Evolutionary conservation across 2,797 vertebrate genomes (phyloP), one percentile per base, ranked within the genome.

Genomic region (Tragopan temminckii): DNA sequence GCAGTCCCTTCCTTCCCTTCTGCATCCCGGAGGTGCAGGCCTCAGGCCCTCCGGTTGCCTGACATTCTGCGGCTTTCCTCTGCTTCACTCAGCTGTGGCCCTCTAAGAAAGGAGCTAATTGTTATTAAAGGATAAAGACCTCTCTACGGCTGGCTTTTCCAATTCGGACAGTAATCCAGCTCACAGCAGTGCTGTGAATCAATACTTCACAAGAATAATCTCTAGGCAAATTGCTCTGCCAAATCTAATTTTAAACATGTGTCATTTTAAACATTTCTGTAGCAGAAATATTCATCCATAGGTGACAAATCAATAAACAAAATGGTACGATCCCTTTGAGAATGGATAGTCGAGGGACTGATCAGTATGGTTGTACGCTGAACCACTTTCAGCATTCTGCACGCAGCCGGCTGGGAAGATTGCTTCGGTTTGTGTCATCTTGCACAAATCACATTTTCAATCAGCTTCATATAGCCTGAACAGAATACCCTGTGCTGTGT

Each of bases 81-180:
- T 74, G 85, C 93, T 96, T 96, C 91, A 82, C 94, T 96, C 81
- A 84, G 87, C 94, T 74, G 35, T 93, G 96, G 97, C 96, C 96
- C 97, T 97, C 97, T 97, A 97, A 97, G 97, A 98, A 98, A 98
- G 96, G 95, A 96, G 98, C 97, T 97, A 97, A 98, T 98, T 97
- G 98, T 98, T 98, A 99, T 99, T 98, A 99, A 99, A 97, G 98
- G 98, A 99, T 99, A 98, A 99, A 99, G 98, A 98, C 98, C 96
- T 98, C 98, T 97, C 98, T 95, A 90, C 97, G 98, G 96, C 98
- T 98, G 98, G 99, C 98, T 98, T 98, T 98, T 98, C 98, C 98
- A 98, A 98, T 98, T 98, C 98, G 98, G 97, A 98, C 97, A 97
- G 95, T 97, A 97, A 97, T 97, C 97, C 96, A 93, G 93, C 95